Evolutionary conservation across 2,888 invertebrate species (phyloP).

Genomic region (Parelbella ahira): DNA sequence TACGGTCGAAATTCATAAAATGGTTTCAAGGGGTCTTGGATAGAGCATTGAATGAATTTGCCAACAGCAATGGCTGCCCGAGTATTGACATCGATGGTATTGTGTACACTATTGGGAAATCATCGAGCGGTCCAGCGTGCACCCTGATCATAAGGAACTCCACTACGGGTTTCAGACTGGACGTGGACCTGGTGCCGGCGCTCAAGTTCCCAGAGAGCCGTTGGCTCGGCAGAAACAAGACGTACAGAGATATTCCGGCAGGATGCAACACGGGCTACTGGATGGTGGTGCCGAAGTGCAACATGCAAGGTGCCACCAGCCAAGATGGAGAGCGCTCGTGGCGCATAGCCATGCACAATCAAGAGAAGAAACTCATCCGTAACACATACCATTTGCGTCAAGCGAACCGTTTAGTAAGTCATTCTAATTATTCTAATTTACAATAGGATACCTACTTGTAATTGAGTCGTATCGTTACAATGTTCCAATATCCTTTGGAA

Average conservation of each 20-base stretch:
- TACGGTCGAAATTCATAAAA: constrained; percentile 62
- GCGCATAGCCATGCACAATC: constrained; percentile 76
- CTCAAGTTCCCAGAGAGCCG: constrained; percentile 63
- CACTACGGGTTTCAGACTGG: constrained; percentile 49
- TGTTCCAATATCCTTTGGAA: too few relatives aligned
- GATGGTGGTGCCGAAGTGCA: constrained; percentile 73
- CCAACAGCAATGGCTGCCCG: constrained; percentile 27
- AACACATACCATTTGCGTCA: constrained; percentile 55
- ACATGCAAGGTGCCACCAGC: constrained; percentile 37
- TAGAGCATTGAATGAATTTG: constrained; percentile 55
- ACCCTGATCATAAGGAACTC: constrained; percentile 59
- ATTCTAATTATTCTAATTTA: too few relatives aligned
- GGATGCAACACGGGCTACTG: constrained; percentile 51
- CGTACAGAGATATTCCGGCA: constrained; percentile 40
- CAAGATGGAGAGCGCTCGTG: constrained; percentile 56
- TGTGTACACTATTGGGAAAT: constrained; percentile 47
- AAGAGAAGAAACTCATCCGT: constrained; percentile 69
- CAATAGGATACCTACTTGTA: too few relatives aligned
- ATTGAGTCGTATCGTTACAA: too few relatives aligned
- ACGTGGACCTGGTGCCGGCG: constrained; percentile 78
- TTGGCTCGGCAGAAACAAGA: constrained; percentile 48
- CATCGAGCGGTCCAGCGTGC: constrained; percentile 76
- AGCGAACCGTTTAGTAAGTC: constrained; percentile 62
- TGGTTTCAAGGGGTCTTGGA: constrained; percentile 78
- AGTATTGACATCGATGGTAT: constrained; percentile 48